Percentiles rank a stretch among this genome's conserved stretches.
Evolutionary conservation across 2,113 vertebrate genomes (phyloP).

Genomic region (Candoia aspera): DNA sequence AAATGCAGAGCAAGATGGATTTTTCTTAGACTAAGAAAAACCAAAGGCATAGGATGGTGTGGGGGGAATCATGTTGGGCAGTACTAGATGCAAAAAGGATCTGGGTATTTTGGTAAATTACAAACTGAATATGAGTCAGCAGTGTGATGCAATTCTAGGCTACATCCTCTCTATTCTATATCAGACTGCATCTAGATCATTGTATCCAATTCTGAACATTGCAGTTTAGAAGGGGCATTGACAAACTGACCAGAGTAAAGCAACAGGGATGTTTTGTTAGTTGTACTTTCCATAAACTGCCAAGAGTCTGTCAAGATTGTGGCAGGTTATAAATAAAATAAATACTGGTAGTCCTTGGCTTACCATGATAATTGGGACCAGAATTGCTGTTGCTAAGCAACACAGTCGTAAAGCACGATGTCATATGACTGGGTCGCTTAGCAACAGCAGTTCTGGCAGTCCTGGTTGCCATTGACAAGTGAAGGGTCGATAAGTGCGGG

Average conservation of each 20-base stretch:
- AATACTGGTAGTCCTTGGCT: background rate
- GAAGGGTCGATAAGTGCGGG: no score
- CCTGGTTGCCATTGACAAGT: background rate
- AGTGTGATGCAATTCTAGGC: background rate
- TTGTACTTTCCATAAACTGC: background rate
- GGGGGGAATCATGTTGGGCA: background rate
- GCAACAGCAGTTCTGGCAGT: background rate
- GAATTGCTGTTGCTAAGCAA: background rate
- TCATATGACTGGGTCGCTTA: background rate
- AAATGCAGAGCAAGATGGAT: background rate
- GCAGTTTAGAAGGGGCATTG: background rate
- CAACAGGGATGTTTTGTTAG: background rate
- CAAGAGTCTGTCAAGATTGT: background rate
- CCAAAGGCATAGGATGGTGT: background rate
- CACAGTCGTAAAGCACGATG: background rate
- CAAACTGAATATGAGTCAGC: background rate
- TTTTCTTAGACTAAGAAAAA: background rate
- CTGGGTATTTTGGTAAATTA: background rate
- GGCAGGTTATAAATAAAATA: background rate
- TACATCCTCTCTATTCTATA: background rate
- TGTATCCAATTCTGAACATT: background rate
- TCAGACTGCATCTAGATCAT: background rate
- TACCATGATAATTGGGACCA: background rate
- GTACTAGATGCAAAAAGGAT: background rate
- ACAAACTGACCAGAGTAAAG: background rate